Evolutionary conservation across 2,797 vertebrate species (phyloP), one percentile per base, ranked within the genome.

Genomic region (Helicolenus hilgendorfi): DNA sequence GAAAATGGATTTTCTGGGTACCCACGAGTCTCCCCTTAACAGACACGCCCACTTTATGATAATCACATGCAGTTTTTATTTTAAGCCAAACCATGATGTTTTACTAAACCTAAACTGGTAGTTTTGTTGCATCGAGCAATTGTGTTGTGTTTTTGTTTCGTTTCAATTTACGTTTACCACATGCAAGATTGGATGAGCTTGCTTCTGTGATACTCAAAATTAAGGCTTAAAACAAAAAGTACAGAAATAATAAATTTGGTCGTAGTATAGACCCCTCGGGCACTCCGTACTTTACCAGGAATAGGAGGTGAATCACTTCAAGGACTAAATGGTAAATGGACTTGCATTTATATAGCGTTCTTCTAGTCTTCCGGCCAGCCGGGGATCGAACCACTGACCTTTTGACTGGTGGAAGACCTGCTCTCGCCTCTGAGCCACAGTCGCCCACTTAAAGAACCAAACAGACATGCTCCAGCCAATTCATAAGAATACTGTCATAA

Each of bases 401-500:
- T 41, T 41, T 41, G 38, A 15, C 15, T 41, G 38, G 2, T 41
- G 38, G 38, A 41, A 13, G 2, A 41, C 13, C 38, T 41, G 38
- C 38, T 41, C 38, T 41, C 38, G 13, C 38, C 38, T 41, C 38
- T 41, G 38, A 41, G 38, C 38, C 0, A 1, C 38, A 41, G 38
- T 41, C 0, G 13, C 38, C 38, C 38, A 41, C 38, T 41, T 41
- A 0, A 41, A 41, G 0, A 35, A 65, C 63, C 14, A 24, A 63
- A 33, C 60, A 63, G 7, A 18, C 14, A 41, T 14, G 38, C 38
- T 41, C 38, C 24, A 41, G 18, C 10, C 18, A 9, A 18, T 38
- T 58, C 0, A 38, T 72, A 8, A 38, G 33, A 36, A 20, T 11
- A 15, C 22, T 26, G 71, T 27, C n/a, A 22, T 22, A 3, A 64